A percentile compares a stretch with the other conserved stretches of the same genome.
phyloP scores from a whole-genome alignment of 2,797 vertebrate genomes.

The Melanotaenia parkinsoni region DNA sequence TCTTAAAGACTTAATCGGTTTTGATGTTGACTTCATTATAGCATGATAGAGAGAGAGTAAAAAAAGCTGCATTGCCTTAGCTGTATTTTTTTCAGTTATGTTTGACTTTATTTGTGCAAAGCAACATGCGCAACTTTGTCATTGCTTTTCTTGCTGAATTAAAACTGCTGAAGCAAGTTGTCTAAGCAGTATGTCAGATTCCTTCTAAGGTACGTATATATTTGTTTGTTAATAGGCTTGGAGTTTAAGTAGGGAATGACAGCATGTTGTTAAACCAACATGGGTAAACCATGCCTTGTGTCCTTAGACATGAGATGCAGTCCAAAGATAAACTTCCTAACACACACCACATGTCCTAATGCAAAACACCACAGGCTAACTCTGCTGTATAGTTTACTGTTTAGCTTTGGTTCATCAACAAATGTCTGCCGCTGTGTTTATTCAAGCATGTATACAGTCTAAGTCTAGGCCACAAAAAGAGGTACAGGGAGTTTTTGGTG shows the following conservation, averaged over 20 bases:
- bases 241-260: constrained; percentile 30
- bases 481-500: constrained; percentile 16
- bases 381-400: constrained; percentile 13
- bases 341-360: constrained; percentile 55
- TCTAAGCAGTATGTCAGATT: constrained; percentile 22
- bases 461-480: constrained; percentile 17
- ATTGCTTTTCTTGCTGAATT: constrained; percentile 4
- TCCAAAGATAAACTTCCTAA: constrained; percentile 63
- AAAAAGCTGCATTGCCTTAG: neutral
- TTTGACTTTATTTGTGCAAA: constrained; percentile 8
- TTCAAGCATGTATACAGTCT: constrained; percentile 12
- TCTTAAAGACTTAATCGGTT: constrained; percentile 16
- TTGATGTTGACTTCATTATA: constrained; percentile 11
- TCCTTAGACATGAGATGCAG: constrained; percentile 53
- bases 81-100: neutral
- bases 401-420: constrained; percentile 28
- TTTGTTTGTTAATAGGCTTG: constrained; percentile 21
- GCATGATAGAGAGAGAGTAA: neutral
- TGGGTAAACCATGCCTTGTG: constrained; percentile 39
- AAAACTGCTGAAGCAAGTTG: neutral
- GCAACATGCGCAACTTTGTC: neutral
- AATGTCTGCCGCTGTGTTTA: constrained; percentile 13
- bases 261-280: constrained; percentile 45
- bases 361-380: constrained; percentile 32
- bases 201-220: constrained; percentile 1